Base-by-base conservation (phyloP, 53 echinoderm and acorn worm genomes). In the Arbacia lixula region DNA sequence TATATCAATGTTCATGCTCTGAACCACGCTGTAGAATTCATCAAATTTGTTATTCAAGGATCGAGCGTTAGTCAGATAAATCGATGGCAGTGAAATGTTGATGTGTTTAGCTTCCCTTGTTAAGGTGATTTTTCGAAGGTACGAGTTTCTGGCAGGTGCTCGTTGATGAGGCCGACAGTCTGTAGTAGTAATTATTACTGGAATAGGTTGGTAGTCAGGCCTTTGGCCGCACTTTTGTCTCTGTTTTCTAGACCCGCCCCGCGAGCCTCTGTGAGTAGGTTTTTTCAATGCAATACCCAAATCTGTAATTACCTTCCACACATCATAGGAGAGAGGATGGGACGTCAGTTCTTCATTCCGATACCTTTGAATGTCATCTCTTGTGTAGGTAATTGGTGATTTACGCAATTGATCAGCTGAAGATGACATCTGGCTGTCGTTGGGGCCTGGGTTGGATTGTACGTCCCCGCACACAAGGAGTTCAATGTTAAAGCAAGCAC, bases 31-130 rank as follows among this genome's bases (percentile, higher is more conserved):
- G 10, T 35, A 24, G 29, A 58, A 58, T 26, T 58, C 60, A 17
- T 58, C 60, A 25, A 58, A 58, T 72, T 72, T 72, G 51, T 72
- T 72, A 41, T 52, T 50, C 20, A 72, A 22, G 6, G 73, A 72
- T 46, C 49, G 49, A 5, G 50, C 49, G 30, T 72, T 72, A 5
- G 29, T 12, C 41, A 72, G 19, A 22, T 50, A 72, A 5, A 72
- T 32, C 3, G 49, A 50, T 3, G 73, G 73, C 1, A 72, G 31
- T 33, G 3, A 21, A 2, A 8, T 24, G 26, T 58, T 2, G 20
- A 35, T 35, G 16, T 68, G 19, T 8, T 2, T 6, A 8, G 27
- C 22, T 30, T 4, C 26, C 20, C 2, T 58, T 22, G 2, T 30
- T 2, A 26, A 5, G 6, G 60, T 24, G 14, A 58, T 17, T 17